Conservation (phyloP, 2,797 vertebrate species). For the Semotilus atromaculatus region DNA sequence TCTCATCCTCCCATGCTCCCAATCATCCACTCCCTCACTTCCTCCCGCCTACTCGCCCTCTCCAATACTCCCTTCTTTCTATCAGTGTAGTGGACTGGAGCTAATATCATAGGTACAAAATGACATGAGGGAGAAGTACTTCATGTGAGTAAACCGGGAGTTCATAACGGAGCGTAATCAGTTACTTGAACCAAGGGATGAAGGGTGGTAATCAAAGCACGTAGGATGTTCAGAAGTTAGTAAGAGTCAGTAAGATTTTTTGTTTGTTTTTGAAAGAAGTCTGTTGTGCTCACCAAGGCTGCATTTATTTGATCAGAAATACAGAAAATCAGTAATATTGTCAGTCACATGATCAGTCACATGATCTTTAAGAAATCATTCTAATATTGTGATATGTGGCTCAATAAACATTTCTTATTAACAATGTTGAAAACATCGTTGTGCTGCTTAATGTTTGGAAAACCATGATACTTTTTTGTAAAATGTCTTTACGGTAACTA, state of each 20-base stretch:
- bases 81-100: background rate
- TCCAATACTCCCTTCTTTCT: slow-evolving; percentile 1
- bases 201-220: background rate
- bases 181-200: background rate
- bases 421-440: background rate
- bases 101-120: slow-evolving; percentile 3
- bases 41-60: background rate
- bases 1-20: slow-evolving; percentile 19
- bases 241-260: background rate
- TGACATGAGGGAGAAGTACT: background rate
- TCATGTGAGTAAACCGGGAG: background rate
- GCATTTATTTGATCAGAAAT: slow-evolving; percentile 1
- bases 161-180: background rate
- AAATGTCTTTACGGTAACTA: background rate
- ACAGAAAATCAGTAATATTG: background rate
- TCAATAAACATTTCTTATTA: background rate
- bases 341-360: background rate
- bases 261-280: background rate
- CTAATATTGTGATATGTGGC: background rate
- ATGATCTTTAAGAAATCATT: background rate
- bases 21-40: background rate
- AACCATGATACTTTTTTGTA: background rate
- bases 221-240: background rate
- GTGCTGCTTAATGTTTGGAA: background rate
- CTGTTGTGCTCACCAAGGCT: background rate